These are phyloP conservation scores for Phasia obesa DNA, from an alignment of 2,888 invertebrate genomes.

Conservation along the genomic window DNA sequence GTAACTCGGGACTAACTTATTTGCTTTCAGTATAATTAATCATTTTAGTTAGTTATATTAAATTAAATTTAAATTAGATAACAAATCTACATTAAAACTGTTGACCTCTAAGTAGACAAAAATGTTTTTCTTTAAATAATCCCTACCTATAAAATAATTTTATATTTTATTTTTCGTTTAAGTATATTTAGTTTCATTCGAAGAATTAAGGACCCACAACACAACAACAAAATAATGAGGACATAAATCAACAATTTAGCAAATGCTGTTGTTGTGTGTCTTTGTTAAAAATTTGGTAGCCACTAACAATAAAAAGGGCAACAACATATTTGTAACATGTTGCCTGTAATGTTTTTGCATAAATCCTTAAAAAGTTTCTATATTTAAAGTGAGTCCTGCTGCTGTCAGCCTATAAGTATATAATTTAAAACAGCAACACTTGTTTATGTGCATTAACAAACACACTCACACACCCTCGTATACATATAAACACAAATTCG, in stretches of 20 bases:
- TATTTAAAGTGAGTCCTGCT: neutral
- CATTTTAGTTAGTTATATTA: no score
- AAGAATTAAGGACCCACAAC: no score
- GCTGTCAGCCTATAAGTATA: neutral
- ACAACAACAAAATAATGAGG: neutral
- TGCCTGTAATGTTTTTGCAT: neutral
- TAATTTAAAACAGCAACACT: neutral
- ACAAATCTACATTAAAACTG: no score
- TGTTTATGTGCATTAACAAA: neutral
- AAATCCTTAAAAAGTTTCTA: neutral
- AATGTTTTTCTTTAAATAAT: no score
- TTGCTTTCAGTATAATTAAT: no score
- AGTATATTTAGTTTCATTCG: no score
- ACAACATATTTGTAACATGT: neutral
- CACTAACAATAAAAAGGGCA: neutral
- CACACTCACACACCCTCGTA: neutral
- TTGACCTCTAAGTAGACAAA: no score
- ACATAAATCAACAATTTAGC: slow-evolving; percentile 33
- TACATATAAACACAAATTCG: neutral
- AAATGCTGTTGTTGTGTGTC: neutral
- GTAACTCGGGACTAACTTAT: no score
- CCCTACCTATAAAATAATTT: no score
- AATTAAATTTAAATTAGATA: no score
- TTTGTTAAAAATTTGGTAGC: neutral
- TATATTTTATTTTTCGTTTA: no score